Percentiles rank a stretch among this genome's conserved stretches.
Conservation (phyloP, 2,113 vertebrate genomes). For the Poecilia latipinna region DNA sequence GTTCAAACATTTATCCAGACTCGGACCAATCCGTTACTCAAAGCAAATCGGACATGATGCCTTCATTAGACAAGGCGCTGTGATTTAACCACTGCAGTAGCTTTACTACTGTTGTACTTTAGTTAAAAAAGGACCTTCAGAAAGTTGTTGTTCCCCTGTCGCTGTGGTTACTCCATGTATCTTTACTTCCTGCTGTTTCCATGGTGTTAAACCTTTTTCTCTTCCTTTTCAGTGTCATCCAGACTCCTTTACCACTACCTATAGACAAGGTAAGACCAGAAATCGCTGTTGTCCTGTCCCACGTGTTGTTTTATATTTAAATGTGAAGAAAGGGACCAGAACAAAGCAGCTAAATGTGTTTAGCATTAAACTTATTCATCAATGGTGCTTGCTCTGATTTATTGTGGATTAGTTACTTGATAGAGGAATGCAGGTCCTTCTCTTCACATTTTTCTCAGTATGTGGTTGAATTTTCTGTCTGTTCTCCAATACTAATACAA, state of each 20-base stretch:
- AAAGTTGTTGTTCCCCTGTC: slow-evolving; percentile 9
- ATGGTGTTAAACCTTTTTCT: slow-evolving; percentile 56
- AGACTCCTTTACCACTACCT: slow-evolving; percentile 94
- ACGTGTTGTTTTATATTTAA: background rate
- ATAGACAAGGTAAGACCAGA: slow-evolving; percentile 93
- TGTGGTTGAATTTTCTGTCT: too few relatives aligned
- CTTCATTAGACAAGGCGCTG: background rate
- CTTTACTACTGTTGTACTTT: too few relatives aligned
- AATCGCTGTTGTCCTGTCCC: background rate
- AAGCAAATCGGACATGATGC: background rate
- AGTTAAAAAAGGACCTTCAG: slow-evolving; percentile 23
- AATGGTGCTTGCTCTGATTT: background rate
- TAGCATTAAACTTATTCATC: background rate
- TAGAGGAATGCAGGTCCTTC: slow-evolving; percentile 39
- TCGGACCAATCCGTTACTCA: background rate
- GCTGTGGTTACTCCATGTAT: slow-evolving; percentile 48
- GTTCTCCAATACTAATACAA: too few relatives aligned
- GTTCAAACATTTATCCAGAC: background rate
- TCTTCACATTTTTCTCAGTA: too few relatives aligned
- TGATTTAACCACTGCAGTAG: background rate
- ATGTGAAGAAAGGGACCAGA: background rate
- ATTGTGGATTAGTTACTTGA: slow-evolving; percentile 48
- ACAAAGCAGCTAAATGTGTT: background rate
- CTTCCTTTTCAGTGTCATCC: slow-evolving; percentile 89
- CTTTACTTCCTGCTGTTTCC: slow-evolving; percentile 55